Evolutionary conservation across 2,113 vertebrate genomes (phyloP).

Genomic region (Aegotheles bennettii): DNA sequence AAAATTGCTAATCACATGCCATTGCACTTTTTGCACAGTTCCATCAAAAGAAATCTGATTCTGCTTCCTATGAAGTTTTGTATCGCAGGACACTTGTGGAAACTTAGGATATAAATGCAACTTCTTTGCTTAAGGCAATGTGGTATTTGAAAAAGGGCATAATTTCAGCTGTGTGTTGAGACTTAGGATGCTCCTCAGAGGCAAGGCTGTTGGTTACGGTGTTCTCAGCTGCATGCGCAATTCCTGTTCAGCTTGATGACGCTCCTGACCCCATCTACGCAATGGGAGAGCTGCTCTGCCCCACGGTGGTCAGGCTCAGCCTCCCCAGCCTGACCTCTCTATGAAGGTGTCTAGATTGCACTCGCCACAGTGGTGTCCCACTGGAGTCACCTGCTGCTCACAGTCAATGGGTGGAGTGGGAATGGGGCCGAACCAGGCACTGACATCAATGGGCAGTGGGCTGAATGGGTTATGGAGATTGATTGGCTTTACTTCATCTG

Average conservation of each 20-base stretch:
- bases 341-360: background rate
- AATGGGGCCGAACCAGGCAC: background rate
- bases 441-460: background rate
- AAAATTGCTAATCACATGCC: background rate
- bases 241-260: background rate
- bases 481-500: background rate
- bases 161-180: background rate
- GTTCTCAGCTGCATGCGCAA: background rate
- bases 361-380: background rate
- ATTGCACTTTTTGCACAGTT: background rate
- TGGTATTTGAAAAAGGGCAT: background rate
- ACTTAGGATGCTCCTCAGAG: background rate
- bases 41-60: background rate
- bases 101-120: background rate
- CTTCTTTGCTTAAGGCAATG: background rate
- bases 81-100: background rate
- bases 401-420: background rate
- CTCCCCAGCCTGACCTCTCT: background rate
- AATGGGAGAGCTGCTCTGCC: background rate
- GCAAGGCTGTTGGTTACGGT: accelerated
- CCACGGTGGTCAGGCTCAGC: background rate
- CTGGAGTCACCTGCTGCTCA: background rate
- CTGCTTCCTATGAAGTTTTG: background rate
- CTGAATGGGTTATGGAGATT: background rate
- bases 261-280: background rate